phyloP scores from a whole-genome alignment of 2,797 vertebrate genomes.

The Arnoldichthys spilopterus region DNA sequence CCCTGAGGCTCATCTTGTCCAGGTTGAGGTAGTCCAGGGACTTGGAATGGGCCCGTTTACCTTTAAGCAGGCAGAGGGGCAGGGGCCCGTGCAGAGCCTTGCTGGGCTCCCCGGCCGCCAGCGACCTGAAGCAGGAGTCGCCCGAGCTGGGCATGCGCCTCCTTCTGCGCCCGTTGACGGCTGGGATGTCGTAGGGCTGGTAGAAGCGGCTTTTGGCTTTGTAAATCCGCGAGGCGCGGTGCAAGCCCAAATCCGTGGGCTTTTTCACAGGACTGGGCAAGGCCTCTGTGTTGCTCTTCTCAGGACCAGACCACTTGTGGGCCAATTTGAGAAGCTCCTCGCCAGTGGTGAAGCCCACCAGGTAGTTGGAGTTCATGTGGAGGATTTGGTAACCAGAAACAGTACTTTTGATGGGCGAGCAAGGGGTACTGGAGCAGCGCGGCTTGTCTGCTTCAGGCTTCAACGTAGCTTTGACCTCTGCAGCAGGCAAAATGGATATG shows the following conservation, averaged over 20 bases:
- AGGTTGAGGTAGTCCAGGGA: constrained; percentile 98
- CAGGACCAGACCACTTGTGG: constrained; percentile 81
- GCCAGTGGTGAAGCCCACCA: constrained; percentile 94
- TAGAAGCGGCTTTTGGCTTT: constrained; percentile 90
- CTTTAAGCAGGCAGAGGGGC: constrained; percentile 92
- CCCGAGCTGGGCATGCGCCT: constrained; percentile 93
- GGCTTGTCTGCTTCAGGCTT: constrained; percentile 87
- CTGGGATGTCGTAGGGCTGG: constrained; percentile 93
- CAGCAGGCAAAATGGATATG: constrained; percentile 80
- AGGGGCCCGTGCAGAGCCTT: constrained; percentile 85
- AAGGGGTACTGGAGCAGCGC: constrained; percentile 93
- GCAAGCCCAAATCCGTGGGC: constrained; percentile 82
- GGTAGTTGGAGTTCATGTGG: constrained; percentile 96
- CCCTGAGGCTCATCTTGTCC: constrained; percentile 93
- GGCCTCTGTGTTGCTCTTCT: constrained; percentile 81
- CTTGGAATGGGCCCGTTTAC: constrained; percentile 91
- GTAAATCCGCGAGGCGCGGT: constrained; percentile 84
- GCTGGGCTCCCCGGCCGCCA: constrained; percentile 80
- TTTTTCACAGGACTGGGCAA: constrained; percentile 72
- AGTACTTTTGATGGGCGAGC: constrained; percentile 89
- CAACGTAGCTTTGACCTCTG: constrained; percentile 79
- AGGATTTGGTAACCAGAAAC: constrained; percentile 94
- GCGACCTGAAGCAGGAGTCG: constrained; percentile 86
- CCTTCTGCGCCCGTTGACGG: constrained; percentile 86
- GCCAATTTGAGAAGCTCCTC: constrained; percentile 94